phyloP scores from a whole-genome alignment of 2,888 invertebrate genomes.

The Parnassius mnemosyne region DNA sequence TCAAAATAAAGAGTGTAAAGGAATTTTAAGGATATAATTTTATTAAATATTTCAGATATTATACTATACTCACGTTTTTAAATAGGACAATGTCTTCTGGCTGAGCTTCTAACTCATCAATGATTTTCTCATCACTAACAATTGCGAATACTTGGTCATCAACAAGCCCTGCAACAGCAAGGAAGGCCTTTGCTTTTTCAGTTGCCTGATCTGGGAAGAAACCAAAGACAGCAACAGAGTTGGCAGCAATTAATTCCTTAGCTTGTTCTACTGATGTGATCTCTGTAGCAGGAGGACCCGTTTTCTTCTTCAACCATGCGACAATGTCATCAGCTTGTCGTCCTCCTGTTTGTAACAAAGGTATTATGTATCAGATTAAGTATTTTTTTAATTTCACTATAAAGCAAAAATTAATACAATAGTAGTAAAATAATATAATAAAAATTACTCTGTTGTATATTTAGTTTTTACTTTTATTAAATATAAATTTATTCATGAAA shows the following conservation, averaged over 20 bases:
- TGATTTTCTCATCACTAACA: conserved; percentile 88
- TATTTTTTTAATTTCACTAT: background rate
- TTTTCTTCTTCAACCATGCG: conserved; percentile 97
- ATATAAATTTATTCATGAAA: too few relatives aligned
- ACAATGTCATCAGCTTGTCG: conserved; percentile 96
- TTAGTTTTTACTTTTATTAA: too few relatives aligned
- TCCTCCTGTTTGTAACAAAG: conserved; percentile 82
- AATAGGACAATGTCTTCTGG: conserved; percentile 91
- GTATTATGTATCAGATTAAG: background rate
- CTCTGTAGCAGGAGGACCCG: conserved; percentile 95
- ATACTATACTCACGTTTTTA: conserved; percentile 87
- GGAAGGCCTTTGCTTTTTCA: conserved; percentile 90
- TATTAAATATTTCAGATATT: too few relatives aligned
- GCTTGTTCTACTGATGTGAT: conserved; percentile 89
- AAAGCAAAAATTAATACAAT: background rate
- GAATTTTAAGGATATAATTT: too few relatives aligned
- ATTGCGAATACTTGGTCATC: conserved; percentile 96
- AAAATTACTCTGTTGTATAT: too few relatives aligned
- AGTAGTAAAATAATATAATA: too few relatives aligned
- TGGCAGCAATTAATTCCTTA: conserved; percentile 89
- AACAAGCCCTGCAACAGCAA: conserved; percentile 87
- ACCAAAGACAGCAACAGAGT: conserved; percentile 92
- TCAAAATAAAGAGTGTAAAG: too few relatives aligned
- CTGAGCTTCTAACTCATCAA: conserved; percentile 88
- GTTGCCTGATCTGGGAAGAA: conserved; percentile 92